phyloP scores from a whole-genome alignment of 2,113 vertebrate genomes.

The Todiramphus chloris region DNA sequence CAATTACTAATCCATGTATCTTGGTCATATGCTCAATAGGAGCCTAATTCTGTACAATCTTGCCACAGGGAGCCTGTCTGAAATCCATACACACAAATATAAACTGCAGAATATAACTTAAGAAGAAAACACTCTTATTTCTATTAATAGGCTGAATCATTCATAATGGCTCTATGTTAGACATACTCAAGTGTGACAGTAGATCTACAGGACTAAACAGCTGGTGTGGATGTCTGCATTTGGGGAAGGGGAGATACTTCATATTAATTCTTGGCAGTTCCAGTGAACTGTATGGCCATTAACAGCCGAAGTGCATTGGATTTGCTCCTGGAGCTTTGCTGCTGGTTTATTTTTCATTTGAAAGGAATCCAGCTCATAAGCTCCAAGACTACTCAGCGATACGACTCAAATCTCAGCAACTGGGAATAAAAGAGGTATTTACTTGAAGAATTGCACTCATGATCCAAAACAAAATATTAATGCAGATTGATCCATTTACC shows the following conservation, averaged over 20 bases:
- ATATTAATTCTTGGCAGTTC: conserved; percentile 15
- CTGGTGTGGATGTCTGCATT: not conserved
- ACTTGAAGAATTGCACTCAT: not conserved
- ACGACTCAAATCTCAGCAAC: conserved; percentile 7
- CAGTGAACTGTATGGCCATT: not conserved
- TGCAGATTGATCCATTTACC: not conserved
- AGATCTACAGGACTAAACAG: not conserved
- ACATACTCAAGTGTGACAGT: not conserved
- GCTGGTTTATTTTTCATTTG: conserved; percentile 51
- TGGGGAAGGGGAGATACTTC: conserved; percentile 18
- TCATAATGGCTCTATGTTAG: not conserved
- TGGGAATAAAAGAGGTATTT: not conserved
- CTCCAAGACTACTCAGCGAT: not conserved
- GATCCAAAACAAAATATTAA: not conserved
- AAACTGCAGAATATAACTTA: not conserved
- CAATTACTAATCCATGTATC: not conserved
- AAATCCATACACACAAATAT: not conserved
- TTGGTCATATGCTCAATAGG: not conserved
- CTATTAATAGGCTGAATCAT: not conserved
- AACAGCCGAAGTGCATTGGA: conserved; percentile 7
- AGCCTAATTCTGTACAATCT: not conserved
- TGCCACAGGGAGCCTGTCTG: not conserved
- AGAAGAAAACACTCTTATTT: not conserved
- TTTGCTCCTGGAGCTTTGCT: conserved; percentile 39
- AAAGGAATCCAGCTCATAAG: conserved; percentile 24